phyloP scores from a whole-genome alignment of 2,797 vertebrate species.

The Bradypus variegatus region DNA sequence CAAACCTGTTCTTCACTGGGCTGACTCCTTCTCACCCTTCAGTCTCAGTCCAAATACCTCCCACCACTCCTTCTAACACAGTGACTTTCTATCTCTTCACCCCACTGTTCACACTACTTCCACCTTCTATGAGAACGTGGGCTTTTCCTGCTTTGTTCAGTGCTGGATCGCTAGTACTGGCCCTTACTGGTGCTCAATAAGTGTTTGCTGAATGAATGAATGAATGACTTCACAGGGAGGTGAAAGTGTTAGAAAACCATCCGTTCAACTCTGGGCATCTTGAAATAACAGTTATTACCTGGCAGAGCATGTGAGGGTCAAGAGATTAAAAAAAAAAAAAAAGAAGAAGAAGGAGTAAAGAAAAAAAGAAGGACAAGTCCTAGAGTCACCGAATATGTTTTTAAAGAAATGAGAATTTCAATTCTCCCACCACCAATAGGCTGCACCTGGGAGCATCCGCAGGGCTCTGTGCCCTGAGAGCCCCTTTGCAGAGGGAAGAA shows the following conservation, averaged over 20 bases:
- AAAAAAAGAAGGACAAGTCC: neutral
- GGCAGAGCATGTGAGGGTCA: slow-evolving; percentile 11
- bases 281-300: slow-evolving; percentile 25
- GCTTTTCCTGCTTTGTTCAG: neutral
- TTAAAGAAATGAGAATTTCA: slow-evolving; percentile 38
- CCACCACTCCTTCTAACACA: neutral
- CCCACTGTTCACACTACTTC: neutral
- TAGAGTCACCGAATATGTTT: neutral
- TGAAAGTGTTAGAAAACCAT: neutral
- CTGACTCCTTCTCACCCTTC: neutral
- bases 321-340: neutral
- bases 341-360: neutral
- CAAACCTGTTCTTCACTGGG: neutral
- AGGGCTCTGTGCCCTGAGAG: neutral
- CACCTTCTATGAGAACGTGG: neutral
- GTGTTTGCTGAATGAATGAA: neutral
- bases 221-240: neutral
- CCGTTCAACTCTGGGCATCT: neutral
- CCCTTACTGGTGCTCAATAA: neutral
- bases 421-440: neutral
- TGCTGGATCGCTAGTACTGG: neutral
- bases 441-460: neutral
- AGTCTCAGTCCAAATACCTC: slow-evolving; percentile 3
- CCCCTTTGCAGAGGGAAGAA: slow-evolving; percentile 28
- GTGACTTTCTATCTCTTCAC: neutral